Base-by-base conservation (phyloP, 1,140 invertebrate species). In the Carposina sasakii region DNA sequence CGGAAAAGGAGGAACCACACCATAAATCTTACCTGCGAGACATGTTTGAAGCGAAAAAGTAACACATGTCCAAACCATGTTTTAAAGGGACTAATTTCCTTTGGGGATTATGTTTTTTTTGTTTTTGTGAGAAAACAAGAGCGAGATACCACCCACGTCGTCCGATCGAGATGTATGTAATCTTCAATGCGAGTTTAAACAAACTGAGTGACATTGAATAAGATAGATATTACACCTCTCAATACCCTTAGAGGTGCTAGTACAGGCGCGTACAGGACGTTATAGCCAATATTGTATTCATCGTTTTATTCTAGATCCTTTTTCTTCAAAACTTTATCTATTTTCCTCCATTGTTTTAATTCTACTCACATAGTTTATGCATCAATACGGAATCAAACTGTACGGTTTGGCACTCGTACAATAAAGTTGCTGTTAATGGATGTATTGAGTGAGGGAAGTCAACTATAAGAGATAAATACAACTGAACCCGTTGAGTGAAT, bases 51-150 rank as follows among this genome's bases (percentile, higher is more conserved):
- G 76, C 68, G 75, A 81, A 83, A 81, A 79, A 78, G 72, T 79
- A 79, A 83, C 77, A 81, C 74, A 74, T 81, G 74, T 79, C 79
- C 65, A 63, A 68, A 54, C 56, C 60, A 63, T 78, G 76, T 83
- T 79, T 75, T 81, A 82, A 68, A 78, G 71, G 67, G 74, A 76
- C 79, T 83, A 83, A 83, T 83, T 83, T 81, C 67, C 64, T 78
- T 76, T 65, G 50, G 69, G 60, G 65, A 73, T 76, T 70, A 66
- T 70, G 72, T 67, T 77, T 70, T 60, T 63, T 45, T 62, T 63
- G 50, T 71, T 76, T 71, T 75, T 67, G 56, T 63, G 43, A 62
- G 57, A 58, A 60, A 74, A 68, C 56, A 70, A 71, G 66, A 63
- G 57, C 63, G 57, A 50, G 68, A 71, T 78, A 58, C 79, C 79